Evolutionary conservation across 1,140 invertebrate genomes (phyloP), one percentile per base, ranked within the genome.

Genomic region (Prorops nasuta): DNA sequence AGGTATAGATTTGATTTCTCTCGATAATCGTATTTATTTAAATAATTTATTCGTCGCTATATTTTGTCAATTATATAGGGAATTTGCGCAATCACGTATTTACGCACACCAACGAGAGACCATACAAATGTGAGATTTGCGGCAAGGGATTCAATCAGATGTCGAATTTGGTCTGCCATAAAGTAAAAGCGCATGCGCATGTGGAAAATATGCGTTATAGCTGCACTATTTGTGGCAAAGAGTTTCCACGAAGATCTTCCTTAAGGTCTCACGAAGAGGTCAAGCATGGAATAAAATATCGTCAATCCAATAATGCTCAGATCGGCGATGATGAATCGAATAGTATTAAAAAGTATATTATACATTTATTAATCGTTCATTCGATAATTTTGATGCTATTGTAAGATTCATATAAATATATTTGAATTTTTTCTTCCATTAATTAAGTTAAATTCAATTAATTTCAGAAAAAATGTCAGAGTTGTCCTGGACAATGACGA

Each of bases 101-200:
- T 59, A 87, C 85, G 0, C 89, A 91, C 56, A 90, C 89, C 2
- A 87, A 90, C 44, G 89, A 89, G 63, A 80, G 89, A 21, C 89
- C 89, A 0, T 91, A 91, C 60, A 86, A 87, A 54, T 92, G 89
- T 70, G 85, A 89, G 53, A 76, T 87, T 12, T 92, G 89, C 66
- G 75, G 82, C 35, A 86, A 86, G 58, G 86, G 87, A 12, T 91
- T 91, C 75, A 91, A 90, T 62, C 89, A 91, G 67, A 90, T 89
- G 79, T 91, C 89, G 38, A 90, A 90, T 75, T 78, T 88, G 41
- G 85, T 87, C 48, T 88, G 86, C 67, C 87, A 89, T 64, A 87
- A 87, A 69, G 79, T 85, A 54, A 87, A 87, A 75, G 83, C 79
- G n/a, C 81, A 84, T 55, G 78, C 81, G 36, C 76, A 82, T 49